A percentile compares a stretch with the other conserved stretches of the same genome.
These are phyloP conservation scores for Irena cyanogastra DNA, from an alignment of 2,113 vertebrate species.

Conservation along the genomic window DNA sequence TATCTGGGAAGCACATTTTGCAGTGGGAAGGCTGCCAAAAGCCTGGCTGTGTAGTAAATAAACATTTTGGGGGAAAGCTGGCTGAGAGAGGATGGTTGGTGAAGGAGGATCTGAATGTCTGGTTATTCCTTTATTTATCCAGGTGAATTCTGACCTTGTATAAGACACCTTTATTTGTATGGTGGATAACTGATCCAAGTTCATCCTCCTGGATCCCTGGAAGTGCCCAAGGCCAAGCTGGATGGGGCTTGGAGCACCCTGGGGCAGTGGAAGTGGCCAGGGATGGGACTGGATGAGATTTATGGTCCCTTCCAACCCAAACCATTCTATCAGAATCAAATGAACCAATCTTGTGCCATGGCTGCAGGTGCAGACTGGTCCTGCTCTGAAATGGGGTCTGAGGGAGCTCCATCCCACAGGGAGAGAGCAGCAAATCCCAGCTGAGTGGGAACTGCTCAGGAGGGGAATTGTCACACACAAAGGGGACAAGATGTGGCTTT, in stretches of 20 bases:
- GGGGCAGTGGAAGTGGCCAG: background rate
- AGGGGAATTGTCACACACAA: background rate
- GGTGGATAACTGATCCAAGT: background rate
- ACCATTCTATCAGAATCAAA: background rate
- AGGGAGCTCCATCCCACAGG: background rate
- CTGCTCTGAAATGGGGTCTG: background rate
- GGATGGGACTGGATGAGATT: background rate
- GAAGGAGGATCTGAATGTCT: background rate
- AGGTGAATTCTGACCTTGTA: background rate
- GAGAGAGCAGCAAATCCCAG: background rate
- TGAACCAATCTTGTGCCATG: accelerated
- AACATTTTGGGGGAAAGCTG: constrained; percentile 42
- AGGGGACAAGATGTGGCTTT: accelerated
- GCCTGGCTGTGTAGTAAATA: constrained; percentile 50
- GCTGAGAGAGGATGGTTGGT: background rate
- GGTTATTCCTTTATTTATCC: background rate
- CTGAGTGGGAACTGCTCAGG: accelerated
- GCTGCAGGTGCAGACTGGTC: background rate
- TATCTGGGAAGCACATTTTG: constrained; percentile 55
- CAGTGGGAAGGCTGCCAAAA: constrained; percentile 49
- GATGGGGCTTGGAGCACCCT: accelerated
- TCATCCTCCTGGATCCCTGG: background rate
- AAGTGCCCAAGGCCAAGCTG: background rate
- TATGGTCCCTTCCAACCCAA: background rate
- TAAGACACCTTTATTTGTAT: accelerated